Conservation (phyloP, 2,113 vertebrate genomes). For the Andinoacara biseriatus region DNA sequence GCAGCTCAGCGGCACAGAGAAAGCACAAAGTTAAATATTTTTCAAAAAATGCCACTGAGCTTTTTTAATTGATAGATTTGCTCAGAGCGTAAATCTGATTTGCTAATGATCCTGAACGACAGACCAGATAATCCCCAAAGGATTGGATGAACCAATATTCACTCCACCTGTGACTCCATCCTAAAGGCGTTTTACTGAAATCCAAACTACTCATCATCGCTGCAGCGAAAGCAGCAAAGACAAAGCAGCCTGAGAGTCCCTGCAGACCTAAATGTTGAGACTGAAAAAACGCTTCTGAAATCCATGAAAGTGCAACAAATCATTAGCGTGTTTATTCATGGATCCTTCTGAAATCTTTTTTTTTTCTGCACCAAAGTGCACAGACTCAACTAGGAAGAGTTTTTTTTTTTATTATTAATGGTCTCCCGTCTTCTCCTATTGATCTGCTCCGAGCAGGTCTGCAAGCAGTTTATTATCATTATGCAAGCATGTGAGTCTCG, state of each 20-base stretch:
- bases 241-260: accelerated
- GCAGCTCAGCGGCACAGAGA: accelerated
- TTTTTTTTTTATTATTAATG: neutral
- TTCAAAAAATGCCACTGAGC: neutral
- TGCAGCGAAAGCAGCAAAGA: neutral
- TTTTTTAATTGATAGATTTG: neutral
- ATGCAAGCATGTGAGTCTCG: neutral
- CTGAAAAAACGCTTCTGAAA: neutral
- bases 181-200: neutral
- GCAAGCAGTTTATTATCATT: slow-evolving; percentile 24
- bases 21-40: neutral
- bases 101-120: neutral
- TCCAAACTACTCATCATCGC: accelerated
- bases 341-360: too few species aligned
- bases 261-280: neutral
- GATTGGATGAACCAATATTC: neutral
- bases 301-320: neutral
- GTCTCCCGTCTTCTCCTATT: neutral
- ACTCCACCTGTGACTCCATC: neutral
- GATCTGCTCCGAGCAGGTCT: slow-evolving; percentile 24
- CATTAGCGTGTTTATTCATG: neutral
- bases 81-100: neutral
- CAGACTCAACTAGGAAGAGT: accelerated
- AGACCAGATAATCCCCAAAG: neutral
- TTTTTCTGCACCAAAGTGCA: accelerated